Evolutionary conservation across 2,888 invertebrate species (phyloP), one percentile per base, ranked within the genome.

Genomic region (Drosophila mimica): DNA sequence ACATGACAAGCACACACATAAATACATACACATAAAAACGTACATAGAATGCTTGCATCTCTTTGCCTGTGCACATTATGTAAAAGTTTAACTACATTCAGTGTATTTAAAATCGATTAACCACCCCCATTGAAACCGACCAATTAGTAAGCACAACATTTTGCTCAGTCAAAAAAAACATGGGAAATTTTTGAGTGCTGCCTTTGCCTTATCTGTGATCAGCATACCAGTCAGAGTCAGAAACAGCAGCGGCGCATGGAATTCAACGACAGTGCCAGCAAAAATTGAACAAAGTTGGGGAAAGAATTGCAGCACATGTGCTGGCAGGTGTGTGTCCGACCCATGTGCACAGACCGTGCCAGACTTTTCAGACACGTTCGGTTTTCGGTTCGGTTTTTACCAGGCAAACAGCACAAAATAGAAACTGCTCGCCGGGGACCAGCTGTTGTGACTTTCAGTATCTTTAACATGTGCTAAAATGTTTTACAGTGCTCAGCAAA

Each of bases 311-410:
- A 73, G 75, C 83, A 85, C 88, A 86, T 81, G 79, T 74, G 54
- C 63, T 60, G 70, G 70, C 85, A 88, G 86, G 88, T 85, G 86
- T 79, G 68, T 68, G 79, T 49, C 66, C 69, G 71, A 74, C 74
- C 81, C 80, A 79, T 79, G 82, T 80, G 79, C 76, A 82, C 74
- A 72, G 74, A 78, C 73, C 82, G 88, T 84, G 85, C 79, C 86
- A 88, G 89, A 83, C 84, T 88, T 82, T 84, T 81, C 83, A 88
- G 88, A 87, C 87, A 87, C 87, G 87, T 88, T 83, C 83, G 83
- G 83, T 83, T 87, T 83, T 87, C 83, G 83, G 87, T 88, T 89
- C 89, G 86, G 82, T 86, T 89, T 85, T 72, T 20, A 75, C 81
- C 79, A 89, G 89, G 87, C 82, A 64, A 75, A 40, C 78, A 88